Evolutionary conservation across 1,140 invertebrate species (phyloP), one percentile per base, ranked within the genome.

Genomic region (Halesus radiatus): DNA sequence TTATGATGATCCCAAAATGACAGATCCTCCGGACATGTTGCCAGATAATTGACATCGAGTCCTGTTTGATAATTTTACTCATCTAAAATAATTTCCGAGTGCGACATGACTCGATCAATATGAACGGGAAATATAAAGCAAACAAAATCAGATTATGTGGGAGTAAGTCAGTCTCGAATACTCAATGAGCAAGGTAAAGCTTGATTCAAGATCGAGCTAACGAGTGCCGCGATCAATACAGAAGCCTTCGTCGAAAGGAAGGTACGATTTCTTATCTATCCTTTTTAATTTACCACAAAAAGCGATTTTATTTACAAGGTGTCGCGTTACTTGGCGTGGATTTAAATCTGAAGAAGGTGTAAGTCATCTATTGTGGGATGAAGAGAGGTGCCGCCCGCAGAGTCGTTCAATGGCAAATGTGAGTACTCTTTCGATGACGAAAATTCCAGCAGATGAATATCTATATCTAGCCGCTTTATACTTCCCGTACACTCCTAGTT

Each of bases 291-390:
- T 18, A 32, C n/a, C 7, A 66, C 45, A 1, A 29, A 66, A 18
- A 26, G 23, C 7, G 26, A 66, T 37, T 15, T 66, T 20, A 32
- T 22, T 66, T 29, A 32, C 26, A 23, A 22, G 15, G 26, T 66
- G 62, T 13, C 23, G 29, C n/a, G 26, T 32, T 66, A 29, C 32
- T 37, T 29, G 32, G 32, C 32, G 62, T 66, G 62, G 6, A 6
- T 64, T 64, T 20, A 13, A 29, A 66, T n/a, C 23, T 66, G 22
- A 66, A 29, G 22, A 32, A 66, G 62, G 26, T 32, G 29, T 66
- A 29, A 66, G 62, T 66, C n/a, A 66, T 29, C 29, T 29, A 66
- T 66, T 66, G 62, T 66, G 62, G 62, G 62, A 16, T 66, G 29
- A 29, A 16, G 62, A 29, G 29, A 32, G 32, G 10, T 37, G 23